A percentile compares a stretch with the other conserved stretches of the same genome.
phyloP scores from a whole-genome alignment of 2,113 vertebrate species.

The Rousettus leschenaultii region DNA sequence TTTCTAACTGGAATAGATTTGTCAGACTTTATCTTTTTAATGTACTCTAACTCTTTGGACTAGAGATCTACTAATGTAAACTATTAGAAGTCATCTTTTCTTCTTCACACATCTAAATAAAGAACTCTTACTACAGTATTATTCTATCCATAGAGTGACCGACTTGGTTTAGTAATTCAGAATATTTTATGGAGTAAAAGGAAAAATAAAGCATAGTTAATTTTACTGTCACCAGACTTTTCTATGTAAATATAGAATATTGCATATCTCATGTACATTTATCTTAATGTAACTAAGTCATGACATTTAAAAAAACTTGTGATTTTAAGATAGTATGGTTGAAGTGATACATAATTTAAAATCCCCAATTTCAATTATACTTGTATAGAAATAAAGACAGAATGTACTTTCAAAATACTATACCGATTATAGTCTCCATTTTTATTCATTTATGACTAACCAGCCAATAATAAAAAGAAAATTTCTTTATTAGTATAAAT shows the following conservation, averaged over 20 bases:
- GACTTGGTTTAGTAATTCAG: neutral
- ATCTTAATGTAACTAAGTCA: neutral
- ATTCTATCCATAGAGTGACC: neutral
- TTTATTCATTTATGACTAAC: slow-evolving; percentile 26
- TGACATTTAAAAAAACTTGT: neutral
- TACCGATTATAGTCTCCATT: neutral
- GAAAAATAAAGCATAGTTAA: neutral
- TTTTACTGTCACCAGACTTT: neutral
- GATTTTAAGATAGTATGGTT: neutral
- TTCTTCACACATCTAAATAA: neutral
- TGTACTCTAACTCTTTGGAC: neutral
- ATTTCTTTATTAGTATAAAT: slow-evolving; percentile 24
- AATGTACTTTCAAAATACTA: neutral
- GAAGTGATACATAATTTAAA: neutral
- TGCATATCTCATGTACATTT: neutral
- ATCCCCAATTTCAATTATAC: neutral
- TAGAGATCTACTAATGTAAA: neutral
- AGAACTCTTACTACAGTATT: neutral
- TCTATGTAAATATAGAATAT: neutral
- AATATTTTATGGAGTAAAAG: neutral
- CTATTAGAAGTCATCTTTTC: neutral
- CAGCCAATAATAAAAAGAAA: slow-evolving; percentile 28
- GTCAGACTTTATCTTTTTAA: neutral
- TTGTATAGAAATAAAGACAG: neutral
- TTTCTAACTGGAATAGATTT: neutral